phyloP scores from a whole-genome alignment of 92 coral and sea anemone genomes.

The Palythoa heliodiscus region DNA sequence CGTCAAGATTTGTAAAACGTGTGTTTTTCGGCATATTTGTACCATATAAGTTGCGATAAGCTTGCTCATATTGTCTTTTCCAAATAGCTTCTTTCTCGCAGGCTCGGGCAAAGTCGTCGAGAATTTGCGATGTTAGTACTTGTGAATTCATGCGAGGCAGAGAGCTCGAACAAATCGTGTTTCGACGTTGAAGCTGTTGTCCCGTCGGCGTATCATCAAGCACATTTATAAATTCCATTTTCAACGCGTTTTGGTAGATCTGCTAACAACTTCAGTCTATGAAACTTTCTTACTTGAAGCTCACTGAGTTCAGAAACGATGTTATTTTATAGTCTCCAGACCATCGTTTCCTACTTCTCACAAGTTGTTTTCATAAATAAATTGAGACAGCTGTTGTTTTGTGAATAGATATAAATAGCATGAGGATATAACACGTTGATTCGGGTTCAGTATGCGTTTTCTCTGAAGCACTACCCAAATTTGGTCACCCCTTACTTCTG shows the following conservation, averaged over 20 bases:
- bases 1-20: slow-evolving; percentile 6
- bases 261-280: not conserved
- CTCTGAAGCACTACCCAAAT: slow-evolving; percentile 10
- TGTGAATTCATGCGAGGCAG: slow-evolving; percentile 26
- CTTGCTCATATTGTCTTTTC: slow-evolving; percentile 38
- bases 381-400: slow-evolving; percentile 17
- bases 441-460: not conserved
- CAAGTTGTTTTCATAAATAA: slow-evolving; percentile 7
- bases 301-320: not conserved
- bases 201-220: slow-evolving; percentile 38
- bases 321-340: not conserved
- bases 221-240: slow-evolving; percentile 38
- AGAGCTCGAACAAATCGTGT: slow-evolving; percentile 35
- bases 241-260: not conserved
- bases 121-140: slow-evolving; percentile 37
- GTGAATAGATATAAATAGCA: not conserved
- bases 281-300: not conserved
- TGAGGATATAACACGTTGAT: not conserved
- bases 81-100: slow-evolving; percentile 30
- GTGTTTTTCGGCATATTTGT: slow-evolving; percentile 40
- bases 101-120: slow-evolving; percentile 39
- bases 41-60: slow-evolving; percentile 35
- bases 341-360: not conserved
- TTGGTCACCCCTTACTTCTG: slow-evolving; percentile 12
- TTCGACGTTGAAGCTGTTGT: slow-evolving; percentile 33